These are phyloP conservation scores for Drosophila meridiana DNA, from an alignment of 2,888 invertebrate genomes.

Conservation along the genomic window DNA sequence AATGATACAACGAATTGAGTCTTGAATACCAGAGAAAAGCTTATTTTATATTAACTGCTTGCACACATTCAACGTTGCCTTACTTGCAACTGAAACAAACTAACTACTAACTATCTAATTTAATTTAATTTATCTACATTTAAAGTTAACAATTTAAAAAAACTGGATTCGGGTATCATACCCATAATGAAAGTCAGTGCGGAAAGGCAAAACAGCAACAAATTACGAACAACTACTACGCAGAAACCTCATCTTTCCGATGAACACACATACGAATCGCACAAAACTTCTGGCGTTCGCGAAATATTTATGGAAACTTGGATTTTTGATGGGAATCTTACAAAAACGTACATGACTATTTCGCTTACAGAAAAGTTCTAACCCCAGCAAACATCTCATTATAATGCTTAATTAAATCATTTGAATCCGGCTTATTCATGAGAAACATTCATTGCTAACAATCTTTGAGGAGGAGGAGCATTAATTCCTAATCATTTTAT, in stretches of 20 bases:
- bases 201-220: slow-evolving; percentile 39
- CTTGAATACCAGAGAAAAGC: not conserved
- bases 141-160: slow-evolving; percentile 47
- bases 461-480: not conserved
- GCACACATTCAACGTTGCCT: not conserved
- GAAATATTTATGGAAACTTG: slow-evolving; percentile 57
- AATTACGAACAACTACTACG: slow-evolving; percentile 42
- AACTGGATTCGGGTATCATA: slow-evolving; percentile 47
- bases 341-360: slow-evolving; percentile 45
- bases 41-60: not conserved
- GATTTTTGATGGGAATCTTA: slow-evolving; percentile 46
- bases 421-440: not conserved
- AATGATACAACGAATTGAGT: not conserved
- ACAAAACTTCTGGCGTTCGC: slow-evolving; percentile 39
- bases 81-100: not conserved
- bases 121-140: slow-evolving; percentile 24
- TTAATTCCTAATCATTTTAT: slow-evolving; percentile 2
- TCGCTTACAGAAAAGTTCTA: not conserved
- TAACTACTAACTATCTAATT: slow-evolving; percentile 25
- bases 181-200: slow-evolving; percentile 64
- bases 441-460: slow-evolving; percentile 1
- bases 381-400: not conserved
- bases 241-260: slow-evolving; percentile 22
- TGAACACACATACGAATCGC: slow-evolving; percentile 2
- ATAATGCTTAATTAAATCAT: not conserved